Evolutionary conservation across 1,140 invertebrate genomes (phyloP), one percentile per base, ranked within the genome.

Genomic region (Lucilia sericata): DNA sequence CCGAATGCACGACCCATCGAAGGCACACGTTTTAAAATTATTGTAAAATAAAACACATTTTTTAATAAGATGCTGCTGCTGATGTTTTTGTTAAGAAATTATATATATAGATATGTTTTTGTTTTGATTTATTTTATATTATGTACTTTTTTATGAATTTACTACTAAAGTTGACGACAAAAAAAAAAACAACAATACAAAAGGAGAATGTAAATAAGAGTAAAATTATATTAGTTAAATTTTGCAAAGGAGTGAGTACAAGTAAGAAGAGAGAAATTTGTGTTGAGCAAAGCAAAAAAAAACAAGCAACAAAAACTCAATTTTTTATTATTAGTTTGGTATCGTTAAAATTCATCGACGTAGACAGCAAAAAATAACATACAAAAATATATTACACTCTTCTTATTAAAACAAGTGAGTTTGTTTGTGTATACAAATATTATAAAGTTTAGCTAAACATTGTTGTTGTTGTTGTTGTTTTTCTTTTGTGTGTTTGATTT

Each of bases 331-430:
- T 80, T 19, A 42, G 14, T 47, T 80, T 80, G 76, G 47, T 80
- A 80, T 51, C 74, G 74, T 14, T 55, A 70, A 70, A 30, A 70
- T 25, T 70, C 65, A 70, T 70, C 76, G 47, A 49, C 21, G 76
- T 80, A 80, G 76, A 80, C 76, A 21, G 47, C 76, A 80, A 47
- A 47, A 49, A 42, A 47, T 49, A 80, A 75, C 21, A 75, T 51
- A 78, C 34, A 76, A 76, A 21, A 49, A 80, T 19, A 80, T 51
- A 49, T 80, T 80, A 80, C 76, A 80, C 76, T 21, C 76, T 80
- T 36, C n/a, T 42, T 7, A 8, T 42, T 42, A 8, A 42, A 42
- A 8, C 5, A 42, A 10, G 5, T 42, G 42, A 42, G 42, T 42
- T 42, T 42, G 42, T 42, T 21, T 42, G 34, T 78, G 7, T 51